Percentiles rank a stretch among this genome's conserved stretches.
Evolutionary conservation across 2,113 vertebrate species (phyloP).

Genomic region (Onychostruthus taczanowskii): DNA sequence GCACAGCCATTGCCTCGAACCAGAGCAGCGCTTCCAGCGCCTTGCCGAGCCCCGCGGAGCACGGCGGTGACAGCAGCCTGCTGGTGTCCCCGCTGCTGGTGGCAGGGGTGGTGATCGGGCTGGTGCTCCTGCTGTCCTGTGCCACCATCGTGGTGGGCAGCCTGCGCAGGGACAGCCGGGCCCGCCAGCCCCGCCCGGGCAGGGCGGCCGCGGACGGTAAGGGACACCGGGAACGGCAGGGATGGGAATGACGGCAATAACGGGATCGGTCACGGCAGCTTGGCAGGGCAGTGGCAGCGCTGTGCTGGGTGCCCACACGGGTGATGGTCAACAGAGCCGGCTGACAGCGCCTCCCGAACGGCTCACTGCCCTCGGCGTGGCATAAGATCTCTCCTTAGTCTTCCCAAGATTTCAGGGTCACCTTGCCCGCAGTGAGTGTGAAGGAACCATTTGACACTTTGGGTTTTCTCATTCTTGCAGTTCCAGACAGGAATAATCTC

Average conservation of each 20-base stretch:
- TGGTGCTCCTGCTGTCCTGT: constrained; percentile 92
- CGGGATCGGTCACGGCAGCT: neutral
- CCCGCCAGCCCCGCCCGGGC: fast-evolving
- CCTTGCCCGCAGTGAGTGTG: neutral
- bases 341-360: neutral
- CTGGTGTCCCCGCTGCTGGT: constrained; percentile 91
- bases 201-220: neutral
- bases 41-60: constrained; percentile 77
- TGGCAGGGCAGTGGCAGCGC: neutral
- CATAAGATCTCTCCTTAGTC: neutral
- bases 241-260: fast-evolving
- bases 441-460: neutral
- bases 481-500: neutral
- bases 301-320: neutral
- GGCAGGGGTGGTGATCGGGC: constrained; percentile 90
- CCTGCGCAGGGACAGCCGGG: constrained; percentile 73
- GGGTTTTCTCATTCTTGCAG: neutral
- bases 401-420: neutral
- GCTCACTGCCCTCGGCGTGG: neutral
- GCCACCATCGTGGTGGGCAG: constrained; percentile 94
- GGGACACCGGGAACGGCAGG: neutral
- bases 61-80: constrained; percentile 77
- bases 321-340: neutral
- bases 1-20: constrained; percentile 75
- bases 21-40: constrained; percentile 74